These are phyloP conservation scores for Tetropium fuscum DNA, from an alignment of 2,888 invertebrate species.

Conservation along the genomic window DNA sequence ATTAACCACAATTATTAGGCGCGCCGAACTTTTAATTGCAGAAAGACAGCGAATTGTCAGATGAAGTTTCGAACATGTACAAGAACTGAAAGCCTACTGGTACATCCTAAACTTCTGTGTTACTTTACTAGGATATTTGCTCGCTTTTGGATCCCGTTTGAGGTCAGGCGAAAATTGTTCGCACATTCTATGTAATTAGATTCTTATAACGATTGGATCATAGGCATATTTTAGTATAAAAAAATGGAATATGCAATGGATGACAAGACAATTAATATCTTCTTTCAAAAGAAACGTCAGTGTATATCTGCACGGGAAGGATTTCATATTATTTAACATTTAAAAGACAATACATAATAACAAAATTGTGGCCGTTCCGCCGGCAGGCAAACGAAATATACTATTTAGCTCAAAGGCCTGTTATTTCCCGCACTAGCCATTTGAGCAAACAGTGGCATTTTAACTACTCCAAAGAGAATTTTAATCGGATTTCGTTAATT, in stretches of 20 bases:
- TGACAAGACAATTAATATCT: no score
- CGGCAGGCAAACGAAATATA: constrained; percentile 1
- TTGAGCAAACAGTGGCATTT: constrained; percentile 21
- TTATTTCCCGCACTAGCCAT: constrained; percentile 16
- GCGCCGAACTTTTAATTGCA: constrained; percentile 12
- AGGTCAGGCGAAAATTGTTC: no score
- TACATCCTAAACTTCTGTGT: constrained; percentile 4
- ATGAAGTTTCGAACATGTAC: constrained; percentile 1
- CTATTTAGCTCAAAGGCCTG: constrained; percentile 16
- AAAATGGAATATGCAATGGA: no score
- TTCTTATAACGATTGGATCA: no score
- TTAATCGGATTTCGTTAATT: constrained; percentile 53
- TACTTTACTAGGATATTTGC: no score
- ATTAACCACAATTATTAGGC: constrained; percentile 7
- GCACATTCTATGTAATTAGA: no score
- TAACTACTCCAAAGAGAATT: constrained; percentile 39
- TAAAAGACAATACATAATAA: constrained; percentile 18
- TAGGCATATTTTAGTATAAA: no score
- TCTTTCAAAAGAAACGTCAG: no score
- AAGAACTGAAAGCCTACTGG: not conserved
- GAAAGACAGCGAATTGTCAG: not conserved
- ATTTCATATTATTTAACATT: no score
- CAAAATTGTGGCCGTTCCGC: not conserved
- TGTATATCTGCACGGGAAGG: no score
- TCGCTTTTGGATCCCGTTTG: no score